Percentiles rank a stretch among this genome's conserved stretches.
These are phyloP conservation scores for Pheosia gnoma DNA, from an alignment of 2,888 invertebrate genomes.

Conservation along the genomic window DNA sequence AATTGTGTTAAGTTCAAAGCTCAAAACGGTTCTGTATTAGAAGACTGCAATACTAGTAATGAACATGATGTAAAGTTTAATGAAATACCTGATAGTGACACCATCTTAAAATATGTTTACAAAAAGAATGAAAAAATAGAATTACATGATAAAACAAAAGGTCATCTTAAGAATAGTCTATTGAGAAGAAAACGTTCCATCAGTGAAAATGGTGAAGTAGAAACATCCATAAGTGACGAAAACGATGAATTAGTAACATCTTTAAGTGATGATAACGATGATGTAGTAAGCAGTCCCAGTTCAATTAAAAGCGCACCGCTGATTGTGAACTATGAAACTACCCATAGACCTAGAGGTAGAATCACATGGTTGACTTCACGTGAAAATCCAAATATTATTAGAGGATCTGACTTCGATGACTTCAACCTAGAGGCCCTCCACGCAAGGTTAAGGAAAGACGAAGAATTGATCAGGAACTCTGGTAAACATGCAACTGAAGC, in stretches of 20 bases:
- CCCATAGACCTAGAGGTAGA: slow-evolving; percentile 47
- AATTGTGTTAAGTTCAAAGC: neutral
- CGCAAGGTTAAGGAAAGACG: slow-evolving; percentile 22
- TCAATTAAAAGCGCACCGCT: slow-evolving; percentile 47
- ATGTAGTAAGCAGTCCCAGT: slow-evolving; percentile 23
- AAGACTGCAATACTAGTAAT: slow-evolving; percentile 4
- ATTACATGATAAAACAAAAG: slow-evolving; percentile 47
- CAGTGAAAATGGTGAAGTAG: neutral
- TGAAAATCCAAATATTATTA: slow-evolving; percentile 46
- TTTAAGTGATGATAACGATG: slow-evolving; percentile 2
- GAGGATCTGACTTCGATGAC: slow-evolving; percentile 61
- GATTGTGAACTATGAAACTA: slow-evolving; percentile 62
- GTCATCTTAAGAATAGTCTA: slow-evolving; percentile 64
- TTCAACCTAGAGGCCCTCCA: slow-evolving; percentile 70
- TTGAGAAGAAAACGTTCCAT: slow-evolving; percentile 56
- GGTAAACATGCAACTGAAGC: slow-evolving; percentile 15
- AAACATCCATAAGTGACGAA: neutral
- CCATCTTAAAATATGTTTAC: slow-evolving; percentile 64
- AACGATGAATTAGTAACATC: neutral
- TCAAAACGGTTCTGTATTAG: neutral
- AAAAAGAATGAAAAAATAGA: slow-evolving; percentile 51
- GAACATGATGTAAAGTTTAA: slow-evolving; percentile 27
- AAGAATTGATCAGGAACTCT: neutral
- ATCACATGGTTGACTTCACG: slow-evolving; percentile 35
- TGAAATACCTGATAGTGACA: slow-evolving; percentile 42